Conservation (phyloP, 2,888 invertebrate species). For the Cynaeus angustus region DNA sequence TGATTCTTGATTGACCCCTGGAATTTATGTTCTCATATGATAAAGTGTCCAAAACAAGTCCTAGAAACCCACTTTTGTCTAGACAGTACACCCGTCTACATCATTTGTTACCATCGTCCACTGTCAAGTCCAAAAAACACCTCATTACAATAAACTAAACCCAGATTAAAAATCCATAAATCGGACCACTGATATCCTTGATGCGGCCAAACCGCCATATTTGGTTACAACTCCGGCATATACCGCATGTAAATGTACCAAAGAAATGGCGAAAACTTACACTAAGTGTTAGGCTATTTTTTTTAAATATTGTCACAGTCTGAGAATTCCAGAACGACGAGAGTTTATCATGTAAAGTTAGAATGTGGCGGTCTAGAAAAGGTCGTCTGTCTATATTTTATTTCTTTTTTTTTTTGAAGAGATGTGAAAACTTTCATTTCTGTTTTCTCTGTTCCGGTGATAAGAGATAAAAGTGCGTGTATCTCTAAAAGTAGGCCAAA, state of each 20-base stretch:
- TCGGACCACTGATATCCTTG: slow-evolving; percentile 1
- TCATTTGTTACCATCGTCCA: background rate
- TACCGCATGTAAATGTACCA: too few relatives aligned
- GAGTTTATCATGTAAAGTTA: too few relatives aligned
- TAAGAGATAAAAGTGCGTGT: slow-evolving; percentile 30
- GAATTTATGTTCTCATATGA: background rate
- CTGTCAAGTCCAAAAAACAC: background rate
- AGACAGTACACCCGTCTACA: background rate
- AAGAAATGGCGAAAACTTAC: too few relatives aligned
- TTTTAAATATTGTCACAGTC: too few relatives aligned
- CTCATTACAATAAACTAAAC: too few relatives aligned
- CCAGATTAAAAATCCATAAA: too few relatives aligned
- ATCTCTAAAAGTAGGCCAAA: slow-evolving; percentile 50
- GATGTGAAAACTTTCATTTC: background rate
- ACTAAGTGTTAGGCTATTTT: too few relatives aligned
- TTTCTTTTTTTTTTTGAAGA: too few relatives aligned
- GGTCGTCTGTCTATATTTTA: too few relatives aligned
- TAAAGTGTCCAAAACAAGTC: background rate
- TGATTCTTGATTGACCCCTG: background rate
- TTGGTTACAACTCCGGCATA: background rate
- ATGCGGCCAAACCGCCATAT: background rate
- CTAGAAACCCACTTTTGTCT: slow-evolving; percentile 8
- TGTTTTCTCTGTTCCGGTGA: slow-evolving; percentile 27
- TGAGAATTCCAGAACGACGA: too few relatives aligned
- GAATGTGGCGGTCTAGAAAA: too few relatives aligned